Percentiles rank a stretch among this genome's conserved stretches.
Evolutionary conservation across 2,888 invertebrate species (phyloP).

Genomic region (Macrostomum cliftonense): DNA sequence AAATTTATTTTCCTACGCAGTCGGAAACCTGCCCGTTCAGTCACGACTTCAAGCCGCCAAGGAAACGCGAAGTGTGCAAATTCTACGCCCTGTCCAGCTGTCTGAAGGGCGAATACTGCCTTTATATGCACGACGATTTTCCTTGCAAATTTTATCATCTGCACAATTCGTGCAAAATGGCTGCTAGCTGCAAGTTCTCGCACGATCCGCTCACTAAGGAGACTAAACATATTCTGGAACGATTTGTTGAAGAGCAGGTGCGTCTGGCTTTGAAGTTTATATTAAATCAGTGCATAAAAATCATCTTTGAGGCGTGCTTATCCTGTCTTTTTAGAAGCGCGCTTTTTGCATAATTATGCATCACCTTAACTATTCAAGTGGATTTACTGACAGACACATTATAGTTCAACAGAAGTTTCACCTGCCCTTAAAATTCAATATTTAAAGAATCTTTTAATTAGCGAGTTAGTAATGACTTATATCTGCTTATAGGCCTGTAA

Average conservation of each 20-base stretch:
- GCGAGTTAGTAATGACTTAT: too few relatives aligned
- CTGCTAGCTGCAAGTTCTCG: slow-evolving; percentile 78
- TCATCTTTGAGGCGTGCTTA: too few relatives aligned
- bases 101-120: slow-evolving; percentile 77
- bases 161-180: slow-evolving; percentile 49
- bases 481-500: too few relatives aligned
- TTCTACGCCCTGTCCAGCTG: slow-evolving; percentile 88
- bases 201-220: slow-evolving; percentile 70
- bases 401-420: too few relatives aligned
- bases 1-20: slow-evolving; percentile 28
- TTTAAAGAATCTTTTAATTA: too few relatives aligned
- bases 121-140: slow-evolving; percentile 79
- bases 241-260: slow-evolving; percentile 10
- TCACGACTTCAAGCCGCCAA: slow-evolving; percentile 59
- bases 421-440: too few relatives aligned
- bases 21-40: slow-evolving; percentile 68
- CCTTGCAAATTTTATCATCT: slow-evolving; percentile 92
- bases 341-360: too few relatives aligned
- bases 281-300: too few relatives aligned
- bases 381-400: too few relatives aligned
- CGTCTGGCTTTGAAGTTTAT: not conserved
- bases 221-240: slow-evolving; percentile 44
- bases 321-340: too few relatives aligned
- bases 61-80: slow-evolving; percentile 82
- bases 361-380: too few relatives aligned